Evolutionary conservation across 2,113 vertebrate species (phyloP).

Genomic region (Larimichthys crocea): DNA sequence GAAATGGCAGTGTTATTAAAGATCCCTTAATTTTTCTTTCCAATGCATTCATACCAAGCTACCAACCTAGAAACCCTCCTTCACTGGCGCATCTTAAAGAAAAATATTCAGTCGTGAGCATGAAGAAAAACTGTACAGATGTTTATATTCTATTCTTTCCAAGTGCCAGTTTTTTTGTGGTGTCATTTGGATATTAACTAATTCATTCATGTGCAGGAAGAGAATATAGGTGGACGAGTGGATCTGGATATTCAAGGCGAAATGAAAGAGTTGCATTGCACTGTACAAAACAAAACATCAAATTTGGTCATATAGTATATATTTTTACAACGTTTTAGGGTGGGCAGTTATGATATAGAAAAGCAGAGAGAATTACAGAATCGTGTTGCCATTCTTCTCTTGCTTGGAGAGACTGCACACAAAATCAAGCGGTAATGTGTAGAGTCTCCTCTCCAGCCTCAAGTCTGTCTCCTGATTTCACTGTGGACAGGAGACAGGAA

Average conservation of each 20-base stretch:
- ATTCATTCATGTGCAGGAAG: conserved; percentile 62
- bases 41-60: conserved; percentile 51
- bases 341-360: conserved; percentile 41
- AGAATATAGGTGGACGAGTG: conserved; percentile 23
- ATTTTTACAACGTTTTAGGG: conserved; percentile 75
- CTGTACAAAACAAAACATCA: conserved; percentile 70
- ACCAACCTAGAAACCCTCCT: conserved; percentile 33
- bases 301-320: conserved; percentile 76
- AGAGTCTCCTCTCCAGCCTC: conserved; percentile 24
- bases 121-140: conserved; percentile 83
- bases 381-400: conserved; percentile 46
- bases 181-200: conserved; percentile 77
- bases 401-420: conserved; percentile 28
- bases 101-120: conserved; percentile 76
- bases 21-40: conserved; percentile 44
- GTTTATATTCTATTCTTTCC: conserved; percentile 83
- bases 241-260: conserved; percentile 37
- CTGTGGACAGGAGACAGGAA: conserved; percentile 8
- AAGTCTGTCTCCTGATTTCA: conserved; percentile 9
- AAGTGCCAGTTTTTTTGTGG: conserved; percentile 81
- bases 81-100: conserved; percentile 72
- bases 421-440: conserved; percentile 6
- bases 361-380: conserved; percentile 39
- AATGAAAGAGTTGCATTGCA: conserved; percentile 53
- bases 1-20: conserved; percentile 43